Percentiles rank a stretch among this genome's conserved stretches.
Conservation (phyloP, 1,140 invertebrate species). For the Temnothorax longispinosus region DNA sequence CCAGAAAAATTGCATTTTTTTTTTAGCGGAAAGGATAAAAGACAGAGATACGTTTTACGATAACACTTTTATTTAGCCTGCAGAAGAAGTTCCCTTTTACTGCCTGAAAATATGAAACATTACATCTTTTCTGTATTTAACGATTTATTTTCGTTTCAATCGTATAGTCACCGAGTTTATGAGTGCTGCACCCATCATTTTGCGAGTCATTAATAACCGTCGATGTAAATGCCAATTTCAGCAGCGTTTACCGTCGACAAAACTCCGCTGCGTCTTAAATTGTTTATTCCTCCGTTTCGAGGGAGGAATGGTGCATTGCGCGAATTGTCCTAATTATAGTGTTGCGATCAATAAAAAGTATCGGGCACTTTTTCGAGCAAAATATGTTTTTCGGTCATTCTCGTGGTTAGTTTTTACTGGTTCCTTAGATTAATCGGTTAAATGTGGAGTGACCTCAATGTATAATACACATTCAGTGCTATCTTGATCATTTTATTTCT, state of each 20-base stretch:
- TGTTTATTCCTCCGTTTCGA: conserved; percentile 25
- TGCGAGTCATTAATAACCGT: conserved; percentile 43
- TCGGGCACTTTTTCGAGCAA: neutral
- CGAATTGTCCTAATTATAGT: conserved; percentile 44
- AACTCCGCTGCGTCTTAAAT: conserved; percentile 22
- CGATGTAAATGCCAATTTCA: conserved; percentile 33
- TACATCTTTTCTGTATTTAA: conserved; percentile 1
- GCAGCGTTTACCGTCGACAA: conserved; percentile 14
- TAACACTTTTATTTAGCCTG: conserved; percentile 8
- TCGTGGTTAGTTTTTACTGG: neutral
- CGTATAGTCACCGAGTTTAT: neutral
- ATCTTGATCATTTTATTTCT: conserved; percentile 12
- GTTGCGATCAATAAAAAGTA: conserved; percentile 31
- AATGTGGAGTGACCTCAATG: conserved; percentile 11
- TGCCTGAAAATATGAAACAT: neutral
- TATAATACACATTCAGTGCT: neutral
- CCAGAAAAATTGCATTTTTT: neutral
- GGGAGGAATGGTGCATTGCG: neutral
- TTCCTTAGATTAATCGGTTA: conserved; percentile 20
- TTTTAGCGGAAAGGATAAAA: neutral
- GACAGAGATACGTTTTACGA: neutral
- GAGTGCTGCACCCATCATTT: conserved; percentile 21
- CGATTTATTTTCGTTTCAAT: conserved; percentile 44
- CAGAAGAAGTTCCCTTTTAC: neutral
- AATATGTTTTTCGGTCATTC: conserved; percentile 4